These are phyloP conservation scores for Porites lutea DNA, from an alignment of 64 coral and sea anemone genomes.

Conservation along the genomic window DNA sequence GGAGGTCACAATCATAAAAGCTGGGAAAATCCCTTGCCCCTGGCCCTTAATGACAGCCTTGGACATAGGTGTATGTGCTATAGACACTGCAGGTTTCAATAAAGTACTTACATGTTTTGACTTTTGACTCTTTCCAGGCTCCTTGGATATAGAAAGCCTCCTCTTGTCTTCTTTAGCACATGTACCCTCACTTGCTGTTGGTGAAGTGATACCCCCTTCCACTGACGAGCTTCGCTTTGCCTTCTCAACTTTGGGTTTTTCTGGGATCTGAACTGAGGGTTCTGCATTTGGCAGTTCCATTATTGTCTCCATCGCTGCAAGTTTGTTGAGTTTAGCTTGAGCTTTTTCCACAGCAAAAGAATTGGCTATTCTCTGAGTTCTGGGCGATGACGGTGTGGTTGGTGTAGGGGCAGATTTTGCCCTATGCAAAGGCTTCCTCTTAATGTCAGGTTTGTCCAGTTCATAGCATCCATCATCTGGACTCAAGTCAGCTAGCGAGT, in stretches of 20 bases:
- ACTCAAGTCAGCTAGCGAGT: slow-evolving; percentile 76
- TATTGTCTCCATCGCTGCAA: slow-evolving; percentile 91
- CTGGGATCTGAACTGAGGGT: slow-evolving; percentile 47
- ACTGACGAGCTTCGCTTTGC: slow-evolving; percentile 51
- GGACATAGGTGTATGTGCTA: not conserved
- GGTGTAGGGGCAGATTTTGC: slow-evolving; percentile 74
- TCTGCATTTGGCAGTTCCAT: slow-evolving; percentile 76
- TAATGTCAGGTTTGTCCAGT: slow-evolving; percentile 53
- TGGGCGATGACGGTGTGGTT: slow-evolving; percentile 57
- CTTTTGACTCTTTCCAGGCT: slow-evolving; percentile 59
- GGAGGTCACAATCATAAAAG: too few relatives aligned
- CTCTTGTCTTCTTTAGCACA: slow-evolving; percentile 16
- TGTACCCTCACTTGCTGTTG: slow-evolving; percentile 26
- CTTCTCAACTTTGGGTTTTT: slow-evolving; percentile 65
- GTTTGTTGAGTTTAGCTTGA: slow-evolving; percentile 86
- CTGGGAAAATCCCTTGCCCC: too few relatives aligned
- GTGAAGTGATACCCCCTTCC: slow-evolving; percentile 53
- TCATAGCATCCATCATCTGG: slow-evolving; percentile 80
- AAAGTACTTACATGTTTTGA: slow-evolving; percentile 77
- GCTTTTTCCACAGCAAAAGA: slow-evolving; percentile 81
- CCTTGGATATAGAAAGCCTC: slow-evolving; percentile 7
- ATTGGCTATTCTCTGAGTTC: slow-evolving; percentile 71
- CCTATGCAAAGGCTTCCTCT: slow-evolving; percentile 56
- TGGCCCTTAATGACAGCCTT: too few relatives aligned
- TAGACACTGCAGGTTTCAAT: not conserved